phyloP scores from a whole-genome alignment of 2,888 invertebrate genomes.

The Cephalotes varians region DNA sequence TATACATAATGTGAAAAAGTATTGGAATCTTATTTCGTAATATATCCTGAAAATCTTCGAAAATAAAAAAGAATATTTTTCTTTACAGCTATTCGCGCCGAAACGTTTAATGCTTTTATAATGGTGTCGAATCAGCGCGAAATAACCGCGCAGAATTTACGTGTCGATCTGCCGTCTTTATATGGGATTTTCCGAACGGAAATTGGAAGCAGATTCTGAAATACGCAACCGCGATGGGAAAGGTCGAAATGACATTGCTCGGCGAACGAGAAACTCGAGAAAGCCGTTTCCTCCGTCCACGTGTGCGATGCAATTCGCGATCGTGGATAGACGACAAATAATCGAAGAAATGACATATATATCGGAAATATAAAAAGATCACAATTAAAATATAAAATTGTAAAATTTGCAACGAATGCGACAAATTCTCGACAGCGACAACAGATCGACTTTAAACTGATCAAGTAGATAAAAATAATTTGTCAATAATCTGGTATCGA shows the following conservation, averaged over 20 bases:
- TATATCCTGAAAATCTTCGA: neutral
- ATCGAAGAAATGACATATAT: constrained; percentile 3
- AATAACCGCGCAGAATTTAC: constrained; percentile 15
- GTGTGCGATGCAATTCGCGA: constrained; percentile 8
- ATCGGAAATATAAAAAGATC: constrained; percentile 14
- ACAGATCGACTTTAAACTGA: neutral
- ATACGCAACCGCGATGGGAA: constrained; percentile 32
- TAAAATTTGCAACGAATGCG: neutral
- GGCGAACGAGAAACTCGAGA: constrained; percentile 48
- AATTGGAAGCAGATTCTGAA: constrained; percentile 45
- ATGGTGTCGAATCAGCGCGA: constrained; percentile 8
- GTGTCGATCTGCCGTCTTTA: constrained; percentile 25
- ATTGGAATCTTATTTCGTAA: neutral
- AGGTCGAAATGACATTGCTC: constrained; percentile 41
- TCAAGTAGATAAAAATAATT: neutral
- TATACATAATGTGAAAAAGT: neutral
- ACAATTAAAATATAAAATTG: constrained; percentile 16
- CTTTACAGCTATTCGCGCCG: neutral
- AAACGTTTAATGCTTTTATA: constrained; percentile 21
- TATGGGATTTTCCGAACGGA: constrained; percentile 37
- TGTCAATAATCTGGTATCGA: neutral
- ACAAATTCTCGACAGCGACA: neutral
- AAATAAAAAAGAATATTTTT: neutral
- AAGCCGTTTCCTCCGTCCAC: constrained; percentile 41
- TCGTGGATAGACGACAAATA: constrained; percentile 23